Evolutionary conservation across 1,140 invertebrate genomes (phyloP).

Genomic region (Anoplolepis gracilipes): DNA sequence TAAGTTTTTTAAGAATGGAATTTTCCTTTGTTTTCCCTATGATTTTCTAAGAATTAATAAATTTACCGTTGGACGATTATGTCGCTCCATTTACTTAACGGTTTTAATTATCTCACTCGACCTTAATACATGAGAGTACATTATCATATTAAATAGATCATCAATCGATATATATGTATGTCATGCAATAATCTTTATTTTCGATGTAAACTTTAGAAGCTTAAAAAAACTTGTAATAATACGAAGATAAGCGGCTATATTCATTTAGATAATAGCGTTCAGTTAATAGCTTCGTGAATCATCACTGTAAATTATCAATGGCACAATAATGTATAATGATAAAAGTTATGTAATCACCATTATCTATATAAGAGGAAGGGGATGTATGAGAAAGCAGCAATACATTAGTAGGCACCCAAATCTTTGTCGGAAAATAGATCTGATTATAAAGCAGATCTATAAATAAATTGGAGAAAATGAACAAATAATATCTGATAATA

Average conservation of each 20-base stretch:
- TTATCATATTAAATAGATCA: constrained; percentile 28
- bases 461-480: not conserved
- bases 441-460: not conserved
- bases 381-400: not conserved
- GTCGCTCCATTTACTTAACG: constrained; percentile 38
- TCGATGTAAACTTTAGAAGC: not conserved
- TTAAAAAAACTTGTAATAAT: not conserved
- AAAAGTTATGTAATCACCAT: constrained; percentile 34
- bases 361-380: not conserved
- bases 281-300: constrained; percentile 16
- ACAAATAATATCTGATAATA: not conserved
- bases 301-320: constrained; percentile 15
- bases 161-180: not conserved
- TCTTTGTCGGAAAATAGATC: not conserved
- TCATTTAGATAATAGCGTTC: too few relatives aligned
- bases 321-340: constrained; percentile 10
- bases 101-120: constrained; percentile 43
- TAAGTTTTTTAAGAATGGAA: not conserved
- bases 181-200: not conserved
- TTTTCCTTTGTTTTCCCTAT: not conserved
- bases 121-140: constrained; percentile 21
- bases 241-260: not conserved
- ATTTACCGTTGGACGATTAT: constrained; percentile 10
- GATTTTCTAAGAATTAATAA: constrained; percentile 14
- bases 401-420: not conserved